These are phyloP conservation scores for Setophaga coronata DNA, from an alignment of 2,113 vertebrate genomes.

Conservation along the genomic window DNA sequence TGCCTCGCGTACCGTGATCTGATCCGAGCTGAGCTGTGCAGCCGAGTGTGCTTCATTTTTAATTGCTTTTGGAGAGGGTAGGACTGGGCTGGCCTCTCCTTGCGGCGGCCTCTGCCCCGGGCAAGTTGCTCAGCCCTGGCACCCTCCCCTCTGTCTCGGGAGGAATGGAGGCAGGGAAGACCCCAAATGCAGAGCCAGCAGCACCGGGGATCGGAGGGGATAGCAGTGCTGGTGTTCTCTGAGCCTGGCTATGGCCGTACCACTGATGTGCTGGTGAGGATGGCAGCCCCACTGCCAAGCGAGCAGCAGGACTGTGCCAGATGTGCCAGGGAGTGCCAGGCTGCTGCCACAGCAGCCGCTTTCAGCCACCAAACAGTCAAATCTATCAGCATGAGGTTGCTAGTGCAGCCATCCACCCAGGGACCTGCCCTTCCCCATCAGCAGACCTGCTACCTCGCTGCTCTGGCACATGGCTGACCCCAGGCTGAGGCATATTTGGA, in stretches of 20 bases:
- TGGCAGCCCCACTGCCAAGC: not conserved
- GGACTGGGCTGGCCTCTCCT: not conserved
- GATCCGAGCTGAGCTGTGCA: constrained; percentile 49
- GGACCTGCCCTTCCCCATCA: not conserved
- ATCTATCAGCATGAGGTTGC: not conserved
- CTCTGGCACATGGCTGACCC: rapidly evolving
- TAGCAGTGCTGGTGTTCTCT: not conserved
- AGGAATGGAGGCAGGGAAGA: not conserved
- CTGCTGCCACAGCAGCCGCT: not conserved
- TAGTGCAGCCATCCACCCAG: rapidly evolving
- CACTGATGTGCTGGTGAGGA: rapidly evolving
- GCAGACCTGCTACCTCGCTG: rapidly evolving
- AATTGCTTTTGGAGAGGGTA: constrained; percentile 35
- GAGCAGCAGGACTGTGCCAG: not conserved
- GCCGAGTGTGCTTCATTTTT: constrained; percentile 55
- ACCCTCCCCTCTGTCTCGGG: not conserved
- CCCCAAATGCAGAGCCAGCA: not conserved
- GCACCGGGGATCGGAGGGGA: not conserved
- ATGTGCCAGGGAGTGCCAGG: not conserved
- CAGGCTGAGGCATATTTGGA: not conserved
- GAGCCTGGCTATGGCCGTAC: rapidly evolving
- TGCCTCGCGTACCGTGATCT: not conserved
- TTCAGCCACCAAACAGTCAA: not conserved
- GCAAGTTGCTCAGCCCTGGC: not conserved
- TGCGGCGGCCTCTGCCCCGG: not conserved